These are phyloP conservation scores for Pogonognathellus flavescens DNA, from an alignment of 1,140 invertebrate species.

Conservation along the genomic window DNA sequence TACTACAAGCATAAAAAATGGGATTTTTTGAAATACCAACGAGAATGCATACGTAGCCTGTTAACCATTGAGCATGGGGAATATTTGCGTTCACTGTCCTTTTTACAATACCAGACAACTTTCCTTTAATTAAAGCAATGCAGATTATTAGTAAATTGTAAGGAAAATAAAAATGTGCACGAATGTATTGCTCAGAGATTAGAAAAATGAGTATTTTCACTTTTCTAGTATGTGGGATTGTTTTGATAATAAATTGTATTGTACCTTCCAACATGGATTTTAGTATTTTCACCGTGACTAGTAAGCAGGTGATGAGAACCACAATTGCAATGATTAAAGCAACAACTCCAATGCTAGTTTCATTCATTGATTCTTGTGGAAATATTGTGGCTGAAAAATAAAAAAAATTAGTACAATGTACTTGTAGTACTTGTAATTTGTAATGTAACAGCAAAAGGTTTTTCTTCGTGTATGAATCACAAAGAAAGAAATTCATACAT, in stretches of 20 bases:
- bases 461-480: too few species aligned
- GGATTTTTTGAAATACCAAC: too few species aligned
- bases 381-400: not conserved
- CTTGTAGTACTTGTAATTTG: not conserved
- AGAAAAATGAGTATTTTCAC: too few species aligned
- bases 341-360: not conserved
- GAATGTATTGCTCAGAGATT: too few species aligned
- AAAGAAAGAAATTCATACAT: not conserved
- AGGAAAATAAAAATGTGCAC: too few species aligned
- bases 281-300: not conserved
- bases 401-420: not conserved
- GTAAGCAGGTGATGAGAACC: not conserved
- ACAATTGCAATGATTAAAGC: not conserved
- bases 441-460: too few species aligned
- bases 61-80: conserved; percentile 70
- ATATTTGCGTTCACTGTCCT: conserved; percentile 74
- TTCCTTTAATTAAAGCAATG: conserved; percentile 71
- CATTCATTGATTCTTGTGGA: not conserved
- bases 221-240: too few species aligned
- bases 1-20: too few species aligned
- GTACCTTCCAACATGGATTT: not conserved
- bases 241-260: not conserved
- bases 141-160: not conserved
- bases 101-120: conserved; percentile 72
- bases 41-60: conserved; percentile 75